Evolutionary conservation across 2,797 vertebrate species (phyloP), one percentile per base, ranked within the genome.

Genomic region (Sternotherus odoratus): DNA sequence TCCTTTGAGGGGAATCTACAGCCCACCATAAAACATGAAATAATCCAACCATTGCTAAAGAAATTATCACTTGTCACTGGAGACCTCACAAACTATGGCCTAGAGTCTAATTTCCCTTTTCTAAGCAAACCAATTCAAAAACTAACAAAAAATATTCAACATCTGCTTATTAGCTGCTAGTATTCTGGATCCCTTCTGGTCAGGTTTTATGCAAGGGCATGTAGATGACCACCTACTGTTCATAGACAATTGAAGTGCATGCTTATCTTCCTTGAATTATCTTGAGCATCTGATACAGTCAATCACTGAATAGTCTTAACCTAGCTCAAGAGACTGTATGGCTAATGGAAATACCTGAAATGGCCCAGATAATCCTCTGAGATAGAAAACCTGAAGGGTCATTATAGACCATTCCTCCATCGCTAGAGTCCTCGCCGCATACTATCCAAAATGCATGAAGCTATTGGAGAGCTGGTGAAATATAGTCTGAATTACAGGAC

Each of bases 401-500:
- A 63, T 92, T 95, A 49, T 82, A 83, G 85, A 75, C 92, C 91
- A 12, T 93, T 94, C 57, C 57, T 93, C 96, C 95, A 96, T 93
- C 92, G 96, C 95, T 95, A 96, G 96, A 97, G 95, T 96, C 94
- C 96, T 97, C 93, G 23, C 24, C 84, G 88, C 93, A 91, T 94
- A 96, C 96, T 95, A 85, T 95, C 86, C 95, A 96, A 94, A 92
- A 92, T 96, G 93, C 93, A 92, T 96, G 92, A 96, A 97, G 96
- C 96, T 95, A 96, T 93, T 97, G 95, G 96, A 60, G 5, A 60
- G 13, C 56, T 60, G 56, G 28, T 57, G 96, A 96, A 95, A 95
- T 96, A 96, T 96, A 96, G 95, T 96, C 94, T 96, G 96, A 96
- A 93, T 93, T 95, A 96, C 95, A 96, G n/a, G 3, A 39, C 3